These are phyloP conservation scores for Hemiprocne comata DNA, from an alignment of 2,113 vertebrate genomes.

Conservation along the genomic window DNA sequence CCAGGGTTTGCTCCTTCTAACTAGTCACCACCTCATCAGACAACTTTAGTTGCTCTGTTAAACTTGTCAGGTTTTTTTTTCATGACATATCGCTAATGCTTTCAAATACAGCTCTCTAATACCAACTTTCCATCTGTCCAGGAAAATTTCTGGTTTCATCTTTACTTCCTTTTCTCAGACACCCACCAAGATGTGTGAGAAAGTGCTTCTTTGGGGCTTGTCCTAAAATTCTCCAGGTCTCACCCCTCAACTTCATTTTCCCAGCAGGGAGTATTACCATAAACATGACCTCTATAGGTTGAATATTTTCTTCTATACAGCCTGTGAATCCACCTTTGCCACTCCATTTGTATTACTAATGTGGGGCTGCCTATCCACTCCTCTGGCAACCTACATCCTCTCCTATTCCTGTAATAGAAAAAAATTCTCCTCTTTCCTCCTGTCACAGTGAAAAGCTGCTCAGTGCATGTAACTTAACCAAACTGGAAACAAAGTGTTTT, in stretches of 20 bases:
- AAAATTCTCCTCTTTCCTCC: not conserved
- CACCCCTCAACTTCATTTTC: not conserved
- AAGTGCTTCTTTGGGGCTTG: not conserved
- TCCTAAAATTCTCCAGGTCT: not conserved
- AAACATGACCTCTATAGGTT: not conserved
- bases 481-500: not conserved
- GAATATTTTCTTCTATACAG: not conserved
- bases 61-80: not conserved
- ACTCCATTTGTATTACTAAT: not conserved
- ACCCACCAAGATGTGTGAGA: not conserved
- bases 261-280: not conserved
- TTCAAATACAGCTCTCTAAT: not conserved
- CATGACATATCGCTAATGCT: not conserved
- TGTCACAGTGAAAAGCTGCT: not conserved
- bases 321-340: not conserved
- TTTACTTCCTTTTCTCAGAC: not conserved
- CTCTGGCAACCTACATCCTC: not conserved
- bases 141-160: not conserved
- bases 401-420: not conserved
- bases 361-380: not conserved
- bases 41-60: not conserved
- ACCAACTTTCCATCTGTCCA: not conserved
- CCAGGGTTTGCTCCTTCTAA: not conserved
- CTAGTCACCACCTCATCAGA: not conserved
- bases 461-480: not conserved